Base-by-base conservation (phyloP, 2,888 invertebrate species). In the Campoletis raptor region DNA sequence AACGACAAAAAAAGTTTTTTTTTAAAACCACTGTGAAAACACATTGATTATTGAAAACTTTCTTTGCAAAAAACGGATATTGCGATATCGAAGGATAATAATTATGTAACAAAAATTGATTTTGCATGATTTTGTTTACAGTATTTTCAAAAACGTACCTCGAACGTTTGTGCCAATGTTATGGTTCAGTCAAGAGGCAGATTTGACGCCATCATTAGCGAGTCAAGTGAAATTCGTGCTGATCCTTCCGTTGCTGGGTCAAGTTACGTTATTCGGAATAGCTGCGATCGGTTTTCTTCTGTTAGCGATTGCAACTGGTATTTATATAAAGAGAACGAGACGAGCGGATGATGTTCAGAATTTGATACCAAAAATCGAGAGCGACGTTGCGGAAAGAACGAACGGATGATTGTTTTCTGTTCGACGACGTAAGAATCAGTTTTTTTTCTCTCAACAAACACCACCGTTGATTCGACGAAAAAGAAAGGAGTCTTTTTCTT, bases 101-200 rank as follows among this genome's bases (percentile, higher is more conserved):
- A 18, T 48, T 18, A 48, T 7, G 48, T 18, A 6, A 48, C 5
- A 18, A 48, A 48, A 48, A 18, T 18, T 30, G 4, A 72, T 45
- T 61, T 61, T 8, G 74, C 82, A 24, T 64, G n/a, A 0, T 66
- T 37, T 77, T 7, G 15, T 85, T 94, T 95, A 36, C 91, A 97
- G 96, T n/a, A 93, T 96, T 74, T 95, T 96, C 88, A 93, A 95
- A 73, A 94, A 95, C 77, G 93, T 96, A 15, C 94, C 94, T 1
- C 95, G 95, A 21, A 95, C 96, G 64, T 95, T 96, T 92, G 95
- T 97, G 93, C 98, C 98, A 3, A 96, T 97, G 95, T 95, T 98
- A 92, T 97, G 97, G 97, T 98, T 98, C 94, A 95, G 95, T 0
- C 97, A 98, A 94, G 95, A 95, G 88, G 96, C 96, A 69, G 92